Base-by-base conservation (phyloP, 2,797 vertebrate species). In the Hemibagrus guttatus region DNA sequence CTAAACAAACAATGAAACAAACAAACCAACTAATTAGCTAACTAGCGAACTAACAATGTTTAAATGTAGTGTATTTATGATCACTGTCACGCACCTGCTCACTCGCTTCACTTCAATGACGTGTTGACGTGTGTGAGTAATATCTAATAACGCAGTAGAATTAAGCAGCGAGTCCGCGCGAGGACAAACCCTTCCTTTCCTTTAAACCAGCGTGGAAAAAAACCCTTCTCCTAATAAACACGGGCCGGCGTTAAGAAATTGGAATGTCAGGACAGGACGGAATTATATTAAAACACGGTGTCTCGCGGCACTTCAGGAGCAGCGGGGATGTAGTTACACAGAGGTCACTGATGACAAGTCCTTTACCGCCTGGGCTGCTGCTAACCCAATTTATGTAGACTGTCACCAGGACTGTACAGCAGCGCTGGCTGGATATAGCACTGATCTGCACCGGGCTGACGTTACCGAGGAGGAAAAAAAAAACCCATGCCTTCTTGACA, bases 301-400 rank as follows among this genome's bases (percentile, higher is more conserved):
- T 90, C 90, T 90, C 79, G 83, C 83, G 87, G 88, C 91, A 86
- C 88, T 91, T 83, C 81, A 86, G 86, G 84, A 91, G 79, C 91
- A 90, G 91, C 89, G 63, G 89, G 90, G 89, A 88, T 87, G 90
- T 89, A 83, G 90, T 90, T 89, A 87, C 88, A 85, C 84, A 90
- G 90, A 91, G 92, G 88, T 90, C 89, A 88, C 90, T 72, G 81
- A 89, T 87, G 89, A 91, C 90, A 90, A 90, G 89, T 91, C 89
- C 86, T 91, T 89, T 90, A 89, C 88, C 89, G 86, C 87, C 88
- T 86, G 84, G 86, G 86, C 88, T 69, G 81, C 87, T 80, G 87
- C 90, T 91, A 91, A 89, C 90, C 90, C 91, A 91, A 92, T 92
- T 92, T 92, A 92, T 90, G 89, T 91, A 88, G 87, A 89, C 89